These are phyloP conservation scores for Solenopsis invicta DNA, from an alignment of 1,140 invertebrate genomes.

Conservation along the genomic window DNA sequence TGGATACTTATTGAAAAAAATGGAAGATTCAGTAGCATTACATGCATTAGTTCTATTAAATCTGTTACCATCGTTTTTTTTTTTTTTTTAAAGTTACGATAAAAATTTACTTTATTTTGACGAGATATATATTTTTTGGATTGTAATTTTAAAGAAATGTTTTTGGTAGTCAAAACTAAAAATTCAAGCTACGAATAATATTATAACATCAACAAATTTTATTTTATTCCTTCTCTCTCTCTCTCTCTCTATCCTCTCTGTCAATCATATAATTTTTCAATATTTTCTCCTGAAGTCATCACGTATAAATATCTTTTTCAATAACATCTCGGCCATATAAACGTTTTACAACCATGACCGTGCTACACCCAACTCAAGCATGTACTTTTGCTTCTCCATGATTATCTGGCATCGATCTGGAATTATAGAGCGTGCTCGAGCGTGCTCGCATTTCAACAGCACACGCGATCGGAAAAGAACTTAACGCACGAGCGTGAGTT, in stretches of 20 bases:
- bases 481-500: slow-evolving; percentile 29
- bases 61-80: background rate
- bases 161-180: too few relatives aligned
- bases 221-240: too few relatives aligned
- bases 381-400: slow-evolving; percentile 4
- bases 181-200: background rate
- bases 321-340: slow-evolving; percentile 9
- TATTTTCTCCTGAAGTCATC: background rate
- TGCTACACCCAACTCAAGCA: background rate
- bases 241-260: too few relatives aligned
- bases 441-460: slow-evolving; percentile 39
- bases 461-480: slow-evolving; percentile 43
- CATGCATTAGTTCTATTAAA: background rate
- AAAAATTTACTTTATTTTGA: background rate
- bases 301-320: slow-evolving; percentile 32
- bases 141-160: slow-evolving; percentile 14
- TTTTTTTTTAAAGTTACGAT: background rate
- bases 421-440: slow-evolving; percentile 32
- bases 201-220: background rate
- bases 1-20: slow-evolving; percentile 14
- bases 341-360: slow-evolving; percentile 22
- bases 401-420: slow-evolving; percentile 29
- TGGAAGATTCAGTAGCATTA: background rate
- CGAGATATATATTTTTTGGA: background rate
- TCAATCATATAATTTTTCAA: background rate